phyloP scores from a whole-genome alignment of 2,888 invertebrate species.

The Tenthredo livida region DNA sequence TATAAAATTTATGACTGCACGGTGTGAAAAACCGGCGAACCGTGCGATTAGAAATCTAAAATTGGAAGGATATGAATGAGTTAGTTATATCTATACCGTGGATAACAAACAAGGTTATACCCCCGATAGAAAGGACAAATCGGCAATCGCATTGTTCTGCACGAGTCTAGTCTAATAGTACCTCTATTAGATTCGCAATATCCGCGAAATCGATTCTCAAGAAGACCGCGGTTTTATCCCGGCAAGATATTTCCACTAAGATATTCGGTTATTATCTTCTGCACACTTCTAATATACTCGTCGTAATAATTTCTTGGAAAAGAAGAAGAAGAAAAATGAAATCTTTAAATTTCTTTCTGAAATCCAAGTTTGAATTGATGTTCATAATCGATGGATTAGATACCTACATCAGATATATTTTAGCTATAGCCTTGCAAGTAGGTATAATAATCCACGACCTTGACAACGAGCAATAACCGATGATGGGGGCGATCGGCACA shows the following conservation, averaged over 20 bases:
- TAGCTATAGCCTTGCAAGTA: background rate
- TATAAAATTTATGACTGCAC: background rate
- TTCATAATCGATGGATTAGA: background rate
- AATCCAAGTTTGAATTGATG: background rate
- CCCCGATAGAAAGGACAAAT: background rate
- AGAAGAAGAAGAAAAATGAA: background rate
- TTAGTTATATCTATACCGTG: slow-evolving; percentile 18
- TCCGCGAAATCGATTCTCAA: background rate
- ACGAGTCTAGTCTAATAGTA: background rate
- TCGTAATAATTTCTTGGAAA: no score
- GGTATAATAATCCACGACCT: slow-evolving; percentile 2
- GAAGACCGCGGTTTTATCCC: background rate
- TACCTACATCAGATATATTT: background rate
- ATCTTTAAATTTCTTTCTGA: background rate
- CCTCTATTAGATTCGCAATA: background rate
- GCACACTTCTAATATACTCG: no score
- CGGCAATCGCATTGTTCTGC: slow-evolving; percentile 23
- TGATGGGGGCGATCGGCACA: slow-evolving; percentile 15
- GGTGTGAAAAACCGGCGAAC: slow-evolving; percentile 26
- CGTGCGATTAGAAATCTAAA: slow-evolving; percentile 32
- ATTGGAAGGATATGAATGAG: slow-evolving; percentile 32
- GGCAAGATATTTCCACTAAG: background rate
- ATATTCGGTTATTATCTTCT: no score
- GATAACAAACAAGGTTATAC: slow-evolving; percentile 30
- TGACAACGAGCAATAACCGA: slow-evolving; percentile 36